Conservation (phyloP, 2,888 invertebrate species). For the Rhodophaea formosa region DNA sequence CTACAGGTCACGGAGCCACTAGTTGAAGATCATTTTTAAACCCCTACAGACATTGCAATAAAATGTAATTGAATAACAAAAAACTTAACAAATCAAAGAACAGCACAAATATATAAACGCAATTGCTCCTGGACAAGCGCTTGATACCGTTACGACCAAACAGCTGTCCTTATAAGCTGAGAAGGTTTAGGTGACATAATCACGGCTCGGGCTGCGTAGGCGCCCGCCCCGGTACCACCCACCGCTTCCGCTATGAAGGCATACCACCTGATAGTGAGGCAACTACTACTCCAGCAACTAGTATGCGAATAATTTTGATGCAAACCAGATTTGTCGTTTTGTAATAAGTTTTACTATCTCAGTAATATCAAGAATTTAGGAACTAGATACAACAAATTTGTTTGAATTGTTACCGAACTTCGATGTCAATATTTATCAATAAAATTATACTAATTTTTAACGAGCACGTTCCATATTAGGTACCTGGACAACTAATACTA, state of each 20-base stretch:
- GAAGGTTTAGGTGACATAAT: slow-evolving; percentile 72
- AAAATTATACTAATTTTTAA: too few relatives aligned
- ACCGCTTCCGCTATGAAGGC: slow-evolving; percentile 75
- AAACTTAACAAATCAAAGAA: too few relatives aligned
- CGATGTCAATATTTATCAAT: too few relatives aligned
- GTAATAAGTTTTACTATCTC: neutral
- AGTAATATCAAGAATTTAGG: neutral
- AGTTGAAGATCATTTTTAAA: too few relatives aligned
- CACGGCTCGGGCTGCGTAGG: slow-evolving; percentile 52
- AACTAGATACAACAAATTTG: neutral
- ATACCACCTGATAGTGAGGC: slow-evolving; percentile 68
- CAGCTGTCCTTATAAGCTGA: slow-evolving; percentile 67
- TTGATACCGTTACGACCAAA: slow-evolving; percentile 25
- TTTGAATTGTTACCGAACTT: too few relatives aligned
- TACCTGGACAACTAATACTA: too few relatives aligned
- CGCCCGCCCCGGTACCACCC: slow-evolving; percentile 64
- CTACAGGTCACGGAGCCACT: too few relatives aligned
- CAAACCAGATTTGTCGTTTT: slow-evolving; percentile 14
- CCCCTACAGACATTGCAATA: too few relatives aligned
- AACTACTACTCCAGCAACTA: slow-evolving; percentile 37
- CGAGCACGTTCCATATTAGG: too few relatives aligned
- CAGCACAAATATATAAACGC: too few relatives aligned
- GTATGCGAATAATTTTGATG: slow-evolving; percentile 23
- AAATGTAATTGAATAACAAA: too few relatives aligned
- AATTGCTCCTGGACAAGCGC: neutral